These are phyloP conservation scores for Eublepharis macularius DNA, from an alignment of 2,113 vertebrate genomes.

Conservation along the genomic window DNA sequence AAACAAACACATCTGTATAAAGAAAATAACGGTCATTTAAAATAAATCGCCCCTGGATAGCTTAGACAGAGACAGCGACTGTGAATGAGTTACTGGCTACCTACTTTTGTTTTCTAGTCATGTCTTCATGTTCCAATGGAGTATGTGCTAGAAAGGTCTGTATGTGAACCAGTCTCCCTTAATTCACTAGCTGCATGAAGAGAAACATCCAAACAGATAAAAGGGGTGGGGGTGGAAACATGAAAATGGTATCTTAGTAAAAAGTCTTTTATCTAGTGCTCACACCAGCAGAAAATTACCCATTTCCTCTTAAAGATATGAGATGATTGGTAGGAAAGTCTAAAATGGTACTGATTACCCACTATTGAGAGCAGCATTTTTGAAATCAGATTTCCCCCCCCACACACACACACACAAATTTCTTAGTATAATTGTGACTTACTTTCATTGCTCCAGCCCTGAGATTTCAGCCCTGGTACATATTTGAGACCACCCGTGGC, in stretches of 20 bases:
- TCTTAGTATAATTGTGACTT: background rate
- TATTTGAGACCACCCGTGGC: background rate
- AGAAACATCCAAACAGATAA: too few species aligned
- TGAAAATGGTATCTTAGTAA: background rate
- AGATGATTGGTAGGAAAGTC: background rate
- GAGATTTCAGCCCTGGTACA: background rate
- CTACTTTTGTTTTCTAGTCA: too few species aligned
- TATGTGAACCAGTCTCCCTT: too few species aligned
- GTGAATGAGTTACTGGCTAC: too few species aligned
- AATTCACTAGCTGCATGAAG: too few species aligned
- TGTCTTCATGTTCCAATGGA: too few species aligned
- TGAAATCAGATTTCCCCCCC: background rate
- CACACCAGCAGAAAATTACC: background rate
- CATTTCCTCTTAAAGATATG: background rate
- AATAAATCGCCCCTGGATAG: too few species aligned
- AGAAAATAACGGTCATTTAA: too few species aligned
- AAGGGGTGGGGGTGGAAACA: too few species aligned
- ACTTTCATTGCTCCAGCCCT: background rate
- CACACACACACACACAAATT: background rate
- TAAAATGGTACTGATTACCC: background rate
- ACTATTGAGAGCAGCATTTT: background rate
- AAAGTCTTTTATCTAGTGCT: background rate
- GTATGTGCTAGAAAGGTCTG: too few species aligned
- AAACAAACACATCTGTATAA: too few species aligned
- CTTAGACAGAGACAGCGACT: too few species aligned